Evolutionary conservation across 2,888 invertebrate species (phyloP).

Genomic region (Plebejus argus): DNA sequence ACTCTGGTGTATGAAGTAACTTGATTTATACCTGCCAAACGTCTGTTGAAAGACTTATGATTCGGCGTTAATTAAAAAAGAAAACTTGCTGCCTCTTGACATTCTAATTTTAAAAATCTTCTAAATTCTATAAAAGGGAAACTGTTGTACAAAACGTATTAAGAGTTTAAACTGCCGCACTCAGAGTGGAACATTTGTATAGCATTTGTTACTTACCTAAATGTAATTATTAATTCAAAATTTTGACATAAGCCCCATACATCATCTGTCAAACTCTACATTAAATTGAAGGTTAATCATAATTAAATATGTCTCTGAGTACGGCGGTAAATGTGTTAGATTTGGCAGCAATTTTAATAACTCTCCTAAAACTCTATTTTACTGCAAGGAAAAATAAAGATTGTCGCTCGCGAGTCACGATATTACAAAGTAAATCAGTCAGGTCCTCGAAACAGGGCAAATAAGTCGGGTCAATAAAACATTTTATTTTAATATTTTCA

Average conservation of each 20-base stretch:
- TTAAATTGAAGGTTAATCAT: too few species aligned
- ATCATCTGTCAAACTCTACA: too few species aligned
- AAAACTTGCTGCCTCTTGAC: background rate
- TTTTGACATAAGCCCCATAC: too few species aligned
- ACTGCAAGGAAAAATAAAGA: background rate
- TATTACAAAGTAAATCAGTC: background rate
- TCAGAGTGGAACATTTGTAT: too few species aligned
- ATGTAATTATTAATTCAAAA: too few species aligned
- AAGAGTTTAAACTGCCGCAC: too few species aligned
- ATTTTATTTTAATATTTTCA: conserved; percentile 6
- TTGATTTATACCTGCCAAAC: conserved; percentile 27
- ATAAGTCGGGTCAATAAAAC: background rate
- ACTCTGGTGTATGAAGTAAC: conserved; percentile 54
- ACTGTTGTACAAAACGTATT: background rate
- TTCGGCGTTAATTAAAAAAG: background rate
- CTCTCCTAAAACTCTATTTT: background rate
- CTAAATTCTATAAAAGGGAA: background rate
- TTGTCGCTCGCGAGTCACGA: background rate
- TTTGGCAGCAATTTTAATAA: too few species aligned
- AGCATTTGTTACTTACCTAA: too few species aligned
- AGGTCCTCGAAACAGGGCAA: background rate
- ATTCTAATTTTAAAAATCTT: background rate
- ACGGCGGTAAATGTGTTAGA: too few species aligned
- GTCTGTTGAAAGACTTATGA: conserved; percentile 7
- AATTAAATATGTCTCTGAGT: too few species aligned